Evolutionary conservation across 2,113 vertebrate genomes (phyloP), one percentile per base, ranked within the genome.

Genomic region (Morone chrysops): DNA sequence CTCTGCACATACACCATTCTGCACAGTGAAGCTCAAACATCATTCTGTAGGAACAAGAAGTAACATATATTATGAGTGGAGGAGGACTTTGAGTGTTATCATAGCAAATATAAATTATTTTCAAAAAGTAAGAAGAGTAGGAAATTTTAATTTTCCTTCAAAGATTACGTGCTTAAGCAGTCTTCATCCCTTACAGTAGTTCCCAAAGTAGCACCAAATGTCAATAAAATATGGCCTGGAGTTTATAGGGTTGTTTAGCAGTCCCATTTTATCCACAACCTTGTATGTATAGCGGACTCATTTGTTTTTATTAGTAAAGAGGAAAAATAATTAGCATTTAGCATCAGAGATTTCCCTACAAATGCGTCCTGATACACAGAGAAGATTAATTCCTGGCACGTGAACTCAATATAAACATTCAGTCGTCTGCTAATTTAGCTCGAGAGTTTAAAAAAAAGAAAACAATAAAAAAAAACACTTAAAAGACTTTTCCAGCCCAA

Each of bases 401-500:
- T 57, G 63, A 25, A 48, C 45, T 61, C 12, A 61, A 53, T 38
- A 48, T 78, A 84, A 73, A 71, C 56, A 75, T 53, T 65, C 40
- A 70, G 7, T 70, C 75, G 41, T 79, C 57, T 71, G 17, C 40
- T 78, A 38, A 43, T 81, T 80, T 63, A 79, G 38, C 60, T 56
- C 22, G 31, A 36, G 66, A 12, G 6, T 4, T 51, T 11, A 11
- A 13, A 43, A 36, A n/a, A 56, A 47, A n/a, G 3, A 31, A 31
- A 31, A 31, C 2, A 31, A 31, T 4, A 31, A 4, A 36, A 48
- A 56, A 66, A 60, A 20, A 25, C 31, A 61, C 22, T 38, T 70
- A 65, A 86, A 77, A 81, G 53, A 78, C 60, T 59, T 79, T 87
- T 84, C 50, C 72, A 69, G 73, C 66, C 67, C 54, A 65, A 70